phyloP scores from a whole-genome alignment of 2,888 invertebrate species.

The Galeopsomyia nigrocyanea region DNA sequence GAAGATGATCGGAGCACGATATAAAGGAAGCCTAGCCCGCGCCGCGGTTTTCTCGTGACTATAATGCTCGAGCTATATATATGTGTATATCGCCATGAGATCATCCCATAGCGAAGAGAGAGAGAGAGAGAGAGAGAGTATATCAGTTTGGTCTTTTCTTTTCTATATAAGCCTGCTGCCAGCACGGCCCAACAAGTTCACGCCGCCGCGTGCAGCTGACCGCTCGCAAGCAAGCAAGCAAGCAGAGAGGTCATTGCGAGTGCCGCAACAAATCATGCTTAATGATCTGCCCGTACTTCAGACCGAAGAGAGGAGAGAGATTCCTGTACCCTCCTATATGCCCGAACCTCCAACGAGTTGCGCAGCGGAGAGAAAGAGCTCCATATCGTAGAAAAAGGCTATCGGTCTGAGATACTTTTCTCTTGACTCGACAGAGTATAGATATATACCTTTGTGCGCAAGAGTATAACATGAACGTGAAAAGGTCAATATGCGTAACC shows the following conservation, averaged over 20 bases:
- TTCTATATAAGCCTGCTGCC: background rate
- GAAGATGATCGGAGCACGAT: slow-evolving; percentile 42
- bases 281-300: slow-evolving; percentile 68
- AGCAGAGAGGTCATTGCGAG: slow-evolving; percentile 65
- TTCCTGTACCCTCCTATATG: slow-evolving; percentile 22
- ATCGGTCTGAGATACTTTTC: slow-evolving; percentile 47
- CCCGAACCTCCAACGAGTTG: slow-evolving; percentile 33
- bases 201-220: slow-evolving; percentile 52
- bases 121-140: background rate
- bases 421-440: slow-evolving; percentile 33
- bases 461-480: too few species aligned
- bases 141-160: background rate
- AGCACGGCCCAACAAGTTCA: slow-evolving; percentile 58
- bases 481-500: too few species aligned
- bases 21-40: slow-evolving; percentile 26
- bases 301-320: slow-evolving; percentile 48
- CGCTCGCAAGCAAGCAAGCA: slow-evolving; percentile 30
- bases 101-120: slow-evolving; percentile 21
- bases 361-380: too few species aligned
- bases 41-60: slow-evolving; percentile 44
- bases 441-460: too few species aligned
- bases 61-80: slow-evolving; percentile 31
- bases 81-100: slow-evolving; percentile 41
- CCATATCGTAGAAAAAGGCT: background rate
- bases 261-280: slow-evolving; percentile 69